Evolutionary conservation across 2,888 invertebrate species (phyloP).

Genomic region (Crepidodera aurea): DNA sequence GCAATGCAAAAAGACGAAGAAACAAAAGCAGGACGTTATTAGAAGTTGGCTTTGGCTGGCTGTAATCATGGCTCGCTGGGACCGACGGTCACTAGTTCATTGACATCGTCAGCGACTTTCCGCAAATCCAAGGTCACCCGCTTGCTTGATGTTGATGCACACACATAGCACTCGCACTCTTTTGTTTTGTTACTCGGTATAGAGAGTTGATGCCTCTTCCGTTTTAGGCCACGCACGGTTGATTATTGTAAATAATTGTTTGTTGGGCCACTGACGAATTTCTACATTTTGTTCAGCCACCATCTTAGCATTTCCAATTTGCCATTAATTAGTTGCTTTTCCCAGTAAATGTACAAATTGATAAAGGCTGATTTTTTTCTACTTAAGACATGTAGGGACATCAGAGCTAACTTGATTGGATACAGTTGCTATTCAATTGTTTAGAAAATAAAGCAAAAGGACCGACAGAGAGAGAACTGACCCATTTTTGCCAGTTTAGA

Average conservation of each 20-base stretch:
- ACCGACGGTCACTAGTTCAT: conserved; percentile 61
- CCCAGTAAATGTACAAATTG: too few relatives aligned
- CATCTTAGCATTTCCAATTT: too few relatives aligned
- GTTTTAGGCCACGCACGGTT: conserved; percentile 31
- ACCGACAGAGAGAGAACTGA: too few relatives aligned
- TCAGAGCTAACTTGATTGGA: too few relatives aligned
- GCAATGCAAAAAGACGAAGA: background rate
- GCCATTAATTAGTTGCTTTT: too few relatives aligned
- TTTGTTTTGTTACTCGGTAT: conserved; percentile 20
- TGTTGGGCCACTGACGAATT: background rate
- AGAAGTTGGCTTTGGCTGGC: conserved; percentile 21
- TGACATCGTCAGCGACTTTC: conserved; percentile 61
- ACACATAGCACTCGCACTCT: conserved; percentile 31
- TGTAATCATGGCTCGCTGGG: conserved; percentile 13
- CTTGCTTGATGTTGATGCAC: conserved; percentile 31
- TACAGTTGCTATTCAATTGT: too few relatives aligned
- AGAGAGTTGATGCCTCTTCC: conserved; percentile 30
- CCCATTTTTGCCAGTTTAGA: too few relatives aligned
- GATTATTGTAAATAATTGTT: conserved; percentile 19
- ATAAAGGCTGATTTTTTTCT: too few relatives aligned
- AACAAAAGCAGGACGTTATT: conserved; percentile 4
- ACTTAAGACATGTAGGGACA: too few relatives aligned
- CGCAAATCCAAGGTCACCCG: conserved; percentile 61
- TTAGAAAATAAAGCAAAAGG: too few relatives aligned
- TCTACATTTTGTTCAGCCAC: too few relatives aligned